These are phyloP conservation scores for Sycophila texana DNA, from an alignment of 2,888 invertebrate genomes.

Conservation along the genomic window DNA sequence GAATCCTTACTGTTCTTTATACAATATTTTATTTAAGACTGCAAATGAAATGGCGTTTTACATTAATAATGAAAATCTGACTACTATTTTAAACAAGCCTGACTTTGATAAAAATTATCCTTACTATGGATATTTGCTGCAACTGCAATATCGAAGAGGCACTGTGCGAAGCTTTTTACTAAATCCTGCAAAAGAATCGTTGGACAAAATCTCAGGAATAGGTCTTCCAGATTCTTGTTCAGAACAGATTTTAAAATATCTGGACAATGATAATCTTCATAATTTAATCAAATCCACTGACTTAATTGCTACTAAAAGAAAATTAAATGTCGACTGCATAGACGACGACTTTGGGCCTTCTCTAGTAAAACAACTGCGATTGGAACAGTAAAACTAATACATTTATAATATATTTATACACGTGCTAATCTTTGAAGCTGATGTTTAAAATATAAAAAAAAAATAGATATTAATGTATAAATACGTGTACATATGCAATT, in stretches of 20 bases:
- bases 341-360: too few relatives aligned
- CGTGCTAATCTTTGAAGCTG: too few relatives aligned
- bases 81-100: background rate
- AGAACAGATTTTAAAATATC: slow-evolving; percentile 8
- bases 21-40: slow-evolving; percentile 23
- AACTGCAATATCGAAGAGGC: slow-evolving; percentile 21
- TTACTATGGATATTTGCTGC: slow-evolving; percentile 12
- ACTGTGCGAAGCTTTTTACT: background rate
- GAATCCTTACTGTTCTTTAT: slow-evolving; percentile 10
- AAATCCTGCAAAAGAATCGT: slow-evolving; percentile 12
- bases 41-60: slow-evolving; percentile 19
- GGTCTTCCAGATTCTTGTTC: slow-evolving; percentile 16
- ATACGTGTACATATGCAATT: too few relatives aligned
- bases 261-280: slow-evolving; percentile 12
- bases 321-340: too few relatives aligned
- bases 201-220: background rate
- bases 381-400: too few relatives aligned
- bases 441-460: too few relatives aligned
- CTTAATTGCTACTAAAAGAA: too few relatives aligned
- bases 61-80: slow-evolving; percentile 7
- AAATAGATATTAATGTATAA: too few relatives aligned
- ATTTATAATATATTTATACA: too few relatives aligned
- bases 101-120: slow-evolving; percentile 1
- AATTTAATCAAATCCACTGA: background rate
- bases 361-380: too few relatives aligned